These are phyloP conservation scores for Nycticryphes semicollaris DNA, from an alignment of 2,113 vertebrate genomes.

Conservation along the genomic window DNA sequence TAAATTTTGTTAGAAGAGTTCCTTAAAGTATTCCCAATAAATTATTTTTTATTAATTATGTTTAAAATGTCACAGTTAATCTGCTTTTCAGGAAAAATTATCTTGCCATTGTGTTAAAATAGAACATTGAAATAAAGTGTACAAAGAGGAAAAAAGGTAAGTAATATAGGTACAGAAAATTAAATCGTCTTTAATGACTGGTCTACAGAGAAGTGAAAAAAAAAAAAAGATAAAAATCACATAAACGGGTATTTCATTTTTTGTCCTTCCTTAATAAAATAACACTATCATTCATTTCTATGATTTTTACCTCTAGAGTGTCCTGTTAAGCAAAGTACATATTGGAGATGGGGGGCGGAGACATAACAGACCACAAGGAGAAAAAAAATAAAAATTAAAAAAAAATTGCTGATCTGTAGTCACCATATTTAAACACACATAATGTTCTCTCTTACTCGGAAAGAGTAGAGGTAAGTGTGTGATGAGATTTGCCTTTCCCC, in stretches of 20 bases:
- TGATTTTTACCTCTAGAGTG: background rate
- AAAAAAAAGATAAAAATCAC: background rate
- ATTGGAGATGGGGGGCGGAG: accelerated
- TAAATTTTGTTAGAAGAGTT: background rate
- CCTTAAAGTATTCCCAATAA: background rate
- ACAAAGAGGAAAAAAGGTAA: background rate
- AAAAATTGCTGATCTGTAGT: background rate
- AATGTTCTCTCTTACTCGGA: background rate
- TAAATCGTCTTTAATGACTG: background rate
- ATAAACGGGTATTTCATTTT: background rate
- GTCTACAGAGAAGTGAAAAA: background rate
- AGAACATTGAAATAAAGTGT: background rate
- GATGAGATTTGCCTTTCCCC: background rate
- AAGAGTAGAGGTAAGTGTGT: background rate
- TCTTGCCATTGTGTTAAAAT: background rate
- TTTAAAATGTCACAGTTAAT: background rate
- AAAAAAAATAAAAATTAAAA: background rate
- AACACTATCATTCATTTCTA: background rate
- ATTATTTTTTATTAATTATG: background rate
- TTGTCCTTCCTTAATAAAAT: background rate
- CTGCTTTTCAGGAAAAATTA: background rate
- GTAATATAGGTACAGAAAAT: background rate
- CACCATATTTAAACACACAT: background rate
- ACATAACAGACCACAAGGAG: background rate
- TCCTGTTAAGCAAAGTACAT: background rate